phyloP scores from a whole-genome alignment of 2,113 vertebrate genomes.

The Pseudopodoces humilis region DNA sequence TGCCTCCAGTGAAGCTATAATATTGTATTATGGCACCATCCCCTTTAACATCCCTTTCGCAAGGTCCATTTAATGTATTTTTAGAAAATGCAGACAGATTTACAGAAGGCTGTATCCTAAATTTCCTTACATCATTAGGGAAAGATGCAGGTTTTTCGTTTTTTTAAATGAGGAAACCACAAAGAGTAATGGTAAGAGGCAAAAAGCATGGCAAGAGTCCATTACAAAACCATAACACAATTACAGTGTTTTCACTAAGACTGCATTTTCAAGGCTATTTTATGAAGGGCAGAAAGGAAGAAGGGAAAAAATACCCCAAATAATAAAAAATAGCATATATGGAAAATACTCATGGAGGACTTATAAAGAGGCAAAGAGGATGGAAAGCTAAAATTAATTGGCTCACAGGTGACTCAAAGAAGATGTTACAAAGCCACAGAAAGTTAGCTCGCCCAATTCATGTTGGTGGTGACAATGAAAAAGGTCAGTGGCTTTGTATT shows the following conservation, averaged over 20 bases:
- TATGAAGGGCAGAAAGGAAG: not conserved
- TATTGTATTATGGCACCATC: not conserved
- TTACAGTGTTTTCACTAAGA: not conserved
- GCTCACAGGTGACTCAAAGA: not conserved
- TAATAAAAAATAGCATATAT: not conserved
- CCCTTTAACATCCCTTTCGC: not conserved
- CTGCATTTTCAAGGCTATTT: not conserved
- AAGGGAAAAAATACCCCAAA: not conserved
- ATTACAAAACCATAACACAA: not conserved
- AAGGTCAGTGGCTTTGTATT: not conserved
- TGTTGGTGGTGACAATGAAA: not conserved
- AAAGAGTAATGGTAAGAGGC: not conserved
- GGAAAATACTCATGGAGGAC: not conserved
- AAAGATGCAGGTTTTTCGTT: not conserved
- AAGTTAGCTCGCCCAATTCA: not conserved
- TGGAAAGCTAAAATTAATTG: not conserved
- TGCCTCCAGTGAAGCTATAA: not conserved
- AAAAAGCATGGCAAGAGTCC: not conserved
- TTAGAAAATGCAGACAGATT: slow-evolving; percentile 7
- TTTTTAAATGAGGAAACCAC: slow-evolving; percentile 11
- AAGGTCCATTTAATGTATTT: slow-evolving; percentile 12
- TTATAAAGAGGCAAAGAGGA: not conserved
- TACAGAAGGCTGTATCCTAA: not conserved
- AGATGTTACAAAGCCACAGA: not conserved
- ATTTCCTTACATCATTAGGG: not conserved